Conservation (phyloP, 2,888 invertebrate species). For the Ctena decussata region DNA sequence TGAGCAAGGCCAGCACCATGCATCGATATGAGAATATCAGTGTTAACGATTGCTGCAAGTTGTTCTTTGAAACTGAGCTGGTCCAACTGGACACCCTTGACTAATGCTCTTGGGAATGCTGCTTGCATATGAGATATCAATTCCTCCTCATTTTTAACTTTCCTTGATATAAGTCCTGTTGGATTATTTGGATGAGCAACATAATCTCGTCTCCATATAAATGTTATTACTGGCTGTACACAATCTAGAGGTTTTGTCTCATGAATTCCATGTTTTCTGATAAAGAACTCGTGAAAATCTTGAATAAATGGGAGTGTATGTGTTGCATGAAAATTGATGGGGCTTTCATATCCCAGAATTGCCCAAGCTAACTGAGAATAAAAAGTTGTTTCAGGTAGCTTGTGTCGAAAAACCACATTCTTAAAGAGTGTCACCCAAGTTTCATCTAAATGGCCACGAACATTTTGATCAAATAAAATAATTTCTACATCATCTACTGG, state of each 20-base stretch:
- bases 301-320: constrained; percentile 75
- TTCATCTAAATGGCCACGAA: constrained; percentile 79
- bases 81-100: constrained; percentile 83
- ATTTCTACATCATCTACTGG: constrained; percentile 74
- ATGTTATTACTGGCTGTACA: constrained; percentile 75
- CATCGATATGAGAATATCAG: constrained; percentile 86
- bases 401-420: constrained; percentile 70
- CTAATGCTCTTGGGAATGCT: constrained; percentile 66
- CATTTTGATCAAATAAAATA: constrained; percentile 82
- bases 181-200: constrained; percentile 85
- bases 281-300: constrained; percentile 83
- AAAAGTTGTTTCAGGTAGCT: constrained; percentile 64
- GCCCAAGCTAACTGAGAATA: constrained; percentile 81
- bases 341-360: constrained; percentile 84
- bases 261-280: constrained; percentile 64
- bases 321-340: constrained; percentile 78
- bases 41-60: constrained; percentile 75
- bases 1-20: constrained; percentile 86
- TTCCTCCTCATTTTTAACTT: constrained; percentile 85
- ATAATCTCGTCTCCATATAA: constrained; percentile 85
- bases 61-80: constrained; percentile 80
- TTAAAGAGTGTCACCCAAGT: constrained; percentile 83
- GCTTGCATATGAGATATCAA: constrained; percentile 74
- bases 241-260: constrained; percentile 74
- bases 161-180: constrained; percentile 80